Conservation (phyloP, 1,140 invertebrate species). For the Scaptomyza graminum region DNA sequence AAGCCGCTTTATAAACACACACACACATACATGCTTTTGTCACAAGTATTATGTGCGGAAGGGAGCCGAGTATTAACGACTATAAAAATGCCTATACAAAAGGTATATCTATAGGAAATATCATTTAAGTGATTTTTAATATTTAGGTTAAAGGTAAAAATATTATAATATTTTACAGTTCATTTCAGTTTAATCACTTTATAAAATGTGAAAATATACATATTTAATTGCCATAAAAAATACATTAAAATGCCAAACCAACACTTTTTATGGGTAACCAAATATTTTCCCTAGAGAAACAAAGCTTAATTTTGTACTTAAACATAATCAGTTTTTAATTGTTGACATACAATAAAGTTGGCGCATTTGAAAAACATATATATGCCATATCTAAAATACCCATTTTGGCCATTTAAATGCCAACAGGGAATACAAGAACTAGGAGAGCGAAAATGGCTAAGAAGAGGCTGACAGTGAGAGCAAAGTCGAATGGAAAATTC, state of each 20-base stretch:
- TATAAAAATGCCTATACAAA: neutral
- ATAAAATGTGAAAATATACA: too few relatives aligned
- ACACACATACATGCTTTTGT: neutral
- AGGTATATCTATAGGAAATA: neutral
- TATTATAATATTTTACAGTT: too few relatives aligned
- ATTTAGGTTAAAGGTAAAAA: too few relatives aligned
- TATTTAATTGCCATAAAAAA: too few relatives aligned
- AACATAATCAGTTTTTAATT: too few relatives aligned
- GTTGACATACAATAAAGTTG: too few relatives aligned
- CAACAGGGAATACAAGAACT: slow-evolving; percentile 36
- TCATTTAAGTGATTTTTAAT: neutral
- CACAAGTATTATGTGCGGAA: neutral
- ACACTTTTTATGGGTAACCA: too few relatives aligned
- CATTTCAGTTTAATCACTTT: too few relatives aligned
- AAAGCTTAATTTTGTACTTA: too few relatives aligned
- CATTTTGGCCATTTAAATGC: neutral
- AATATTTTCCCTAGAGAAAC: too few relatives aligned
- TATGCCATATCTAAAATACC: neutral
- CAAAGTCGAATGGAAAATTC: slow-evolving; percentile 69
- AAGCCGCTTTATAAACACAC: slow-evolving; percentile 60
- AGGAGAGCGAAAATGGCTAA: slow-evolving; percentile 11
- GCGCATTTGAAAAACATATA: neutral
- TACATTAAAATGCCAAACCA: too few relatives aligned
- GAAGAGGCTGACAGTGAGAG: neutral
- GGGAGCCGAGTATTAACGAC: slow-evolving; percentile 8